These are phyloP conservation scores for Sebastes minor DNA, from an alignment of 2,797 vertebrate genomes.

Conservation along the genomic window DNA sequence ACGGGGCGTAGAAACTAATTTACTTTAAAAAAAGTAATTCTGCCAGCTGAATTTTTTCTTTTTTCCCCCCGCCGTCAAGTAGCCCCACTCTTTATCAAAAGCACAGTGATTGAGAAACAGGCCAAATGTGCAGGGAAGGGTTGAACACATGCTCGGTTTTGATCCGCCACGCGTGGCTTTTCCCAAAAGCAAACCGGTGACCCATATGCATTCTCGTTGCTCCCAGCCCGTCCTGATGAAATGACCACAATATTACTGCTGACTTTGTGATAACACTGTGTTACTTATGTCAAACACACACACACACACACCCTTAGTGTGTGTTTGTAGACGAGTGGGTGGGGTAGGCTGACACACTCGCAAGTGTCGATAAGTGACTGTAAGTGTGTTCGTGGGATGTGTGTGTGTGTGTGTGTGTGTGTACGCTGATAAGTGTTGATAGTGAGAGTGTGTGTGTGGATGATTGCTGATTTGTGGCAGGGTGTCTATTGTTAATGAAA, in stretches of 20 bases:
- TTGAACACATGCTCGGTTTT: constrained; percentile 37
- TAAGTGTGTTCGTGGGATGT: constrained; percentile 59
- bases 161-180: constrained; percentile 17
- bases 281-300: constrained; percentile 43
- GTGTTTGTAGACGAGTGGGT: constrained; percentile 27
- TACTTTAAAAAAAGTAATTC: constrained; percentile 61
- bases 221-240: constrained; percentile 60
- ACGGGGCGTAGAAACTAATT: constrained; percentile 69
- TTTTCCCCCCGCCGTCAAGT: constrained; percentile 14
- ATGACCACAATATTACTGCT: constrained; percentile 66
- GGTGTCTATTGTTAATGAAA: constrained; percentile 85
- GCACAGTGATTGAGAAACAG: constrained; percentile 61
- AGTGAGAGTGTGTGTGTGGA: constrained; percentile 55
- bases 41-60: constrained; percentile 25
- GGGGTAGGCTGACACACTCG: constrained; percentile 10
- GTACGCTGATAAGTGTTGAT: constrained; percentile 68
- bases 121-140: constrained; percentile 37
- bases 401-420: constrained; percentile 37
- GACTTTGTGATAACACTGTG: constrained; percentile 72
- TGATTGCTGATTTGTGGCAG: constrained; percentile 84
- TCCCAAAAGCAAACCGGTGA: constrained; percentile 53
- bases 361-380: constrained; percentile 52
- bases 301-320: constrained; percentile 4
- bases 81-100: constrained; percentile 57
- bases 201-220: constrained; percentile 45